A percentile compares a stretch with the other conserved stretches of the same genome.
phyloP scores from a whole-genome alignment of 2,797 vertebrate species.

The Toxotes lorentzi region DNA sequence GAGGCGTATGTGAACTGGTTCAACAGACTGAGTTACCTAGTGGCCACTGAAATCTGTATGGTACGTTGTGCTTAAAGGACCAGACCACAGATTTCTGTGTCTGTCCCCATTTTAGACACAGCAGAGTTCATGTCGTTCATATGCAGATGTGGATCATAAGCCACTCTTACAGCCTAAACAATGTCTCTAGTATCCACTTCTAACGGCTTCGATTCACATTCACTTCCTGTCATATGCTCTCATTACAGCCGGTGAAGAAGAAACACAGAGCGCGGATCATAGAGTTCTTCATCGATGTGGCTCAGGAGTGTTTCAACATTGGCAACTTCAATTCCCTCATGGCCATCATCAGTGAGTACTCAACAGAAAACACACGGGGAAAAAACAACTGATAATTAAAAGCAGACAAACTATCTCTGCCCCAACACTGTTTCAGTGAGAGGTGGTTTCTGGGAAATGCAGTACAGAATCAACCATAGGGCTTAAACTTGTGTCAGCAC shows the following conservation, averaged over 20 bases:
- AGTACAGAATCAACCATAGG: background rate
- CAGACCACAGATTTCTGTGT: background rate
- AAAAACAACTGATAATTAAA: background rate
- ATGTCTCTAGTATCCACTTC: no score
- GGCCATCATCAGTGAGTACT: conserved; percentile 96
- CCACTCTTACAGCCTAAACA: background rate
- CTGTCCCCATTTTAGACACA: background rate
- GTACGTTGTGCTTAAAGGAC: conserved; percentile 75
- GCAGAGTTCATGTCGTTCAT: background rate
- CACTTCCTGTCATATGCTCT: conserved; percentile 24
- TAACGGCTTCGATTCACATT: conserved; percentile 10
- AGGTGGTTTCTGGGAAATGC: background rate
- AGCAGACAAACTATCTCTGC: background rate
- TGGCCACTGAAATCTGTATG: conserved; percentile 97
- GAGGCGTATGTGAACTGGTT: conserved; percentile 96
- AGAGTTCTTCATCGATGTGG: conserved; percentile 96
- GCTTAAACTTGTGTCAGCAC: background rate
- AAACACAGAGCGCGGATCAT: conserved; percentile 94
- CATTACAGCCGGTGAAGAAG: conserved; percentile 92
- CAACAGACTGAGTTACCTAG: conserved; percentile 93
- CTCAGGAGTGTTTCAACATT: conserved; percentile 96
- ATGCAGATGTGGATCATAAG: background rate
- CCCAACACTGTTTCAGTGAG: background rate
- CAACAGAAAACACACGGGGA: background rate
- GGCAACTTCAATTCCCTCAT: conserved; percentile 98